These are phyloP conservation scores for Caenorhabditis briggsae DNA, from an alignment of 1,140 invertebrate genomes.

Conservation along the genomic window DNA sequence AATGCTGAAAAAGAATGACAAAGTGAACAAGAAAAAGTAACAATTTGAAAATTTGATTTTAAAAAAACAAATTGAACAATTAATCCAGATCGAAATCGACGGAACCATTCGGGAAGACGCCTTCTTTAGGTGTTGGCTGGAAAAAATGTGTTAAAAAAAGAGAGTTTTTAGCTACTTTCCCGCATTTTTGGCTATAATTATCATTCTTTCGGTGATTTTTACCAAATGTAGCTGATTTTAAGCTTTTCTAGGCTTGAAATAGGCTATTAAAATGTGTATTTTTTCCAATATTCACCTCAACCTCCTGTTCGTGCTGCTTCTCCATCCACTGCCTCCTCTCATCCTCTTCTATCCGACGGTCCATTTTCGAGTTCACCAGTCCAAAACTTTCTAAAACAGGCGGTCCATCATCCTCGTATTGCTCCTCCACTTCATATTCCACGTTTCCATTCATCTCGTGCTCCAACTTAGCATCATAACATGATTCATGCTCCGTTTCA, in stretches of 20 bases:
- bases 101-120: not conserved
- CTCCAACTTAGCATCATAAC: not conserved
- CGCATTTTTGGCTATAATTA: slow-evolving; percentile 8
- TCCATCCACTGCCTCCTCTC: no score
- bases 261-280: no score
- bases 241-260: no score
- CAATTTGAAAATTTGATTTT: not conserved
- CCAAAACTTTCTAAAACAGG: slow-evolving; percentile 1
- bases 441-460: not conserved
- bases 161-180: no score
- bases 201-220: not conserved
- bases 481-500: not conserved
- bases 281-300: no score
- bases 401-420: not conserved
- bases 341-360: not conserved
- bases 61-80: not conserved
- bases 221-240: no score
- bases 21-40: not conserved
- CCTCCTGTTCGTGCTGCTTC: no score
- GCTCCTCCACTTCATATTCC: not conserved
- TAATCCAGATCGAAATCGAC: slow-evolving; percentile 13
- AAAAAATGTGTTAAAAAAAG: no score
- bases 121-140: not conserved
- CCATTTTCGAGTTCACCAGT: not conserved
- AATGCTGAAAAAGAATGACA: not conserved